Evolutionary conservation across 1,140 invertebrate genomes (phyloP), one percentile per base, ranked within the genome.

Genomic region (Ylistrum balloti): DNA sequence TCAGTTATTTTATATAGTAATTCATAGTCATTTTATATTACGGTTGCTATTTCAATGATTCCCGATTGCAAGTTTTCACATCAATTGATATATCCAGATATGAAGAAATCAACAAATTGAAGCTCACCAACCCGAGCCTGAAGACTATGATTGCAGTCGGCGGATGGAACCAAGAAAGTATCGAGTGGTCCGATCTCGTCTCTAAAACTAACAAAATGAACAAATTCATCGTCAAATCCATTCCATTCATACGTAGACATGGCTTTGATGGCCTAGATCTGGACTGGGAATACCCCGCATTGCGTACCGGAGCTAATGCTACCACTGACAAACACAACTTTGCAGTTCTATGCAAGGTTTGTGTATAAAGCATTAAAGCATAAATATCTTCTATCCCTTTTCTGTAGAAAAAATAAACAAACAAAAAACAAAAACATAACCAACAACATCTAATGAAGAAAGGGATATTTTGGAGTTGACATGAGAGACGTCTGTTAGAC

Each of bases 121-220:
- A 99, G 96, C 98, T 98, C 0, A 98, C 98, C 96, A 99, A 99
- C 96, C 98, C 98, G 93, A 97, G 98, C 87, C 95, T 99, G 92
- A 99, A 99, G 96, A 99, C 98, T 0, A 96, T 99, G 96, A 97
- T 99, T 90, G 99, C 99, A 10, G 98, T 99, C 91, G 99, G 99
- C 13, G 99, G 99, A 0, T 99, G 99, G 99, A 99, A 99, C 95
- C 98, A 99, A 96, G 99, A 98, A 22, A 99, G 98, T 0, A 97
- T 97, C 15, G 97, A 98, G 89, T 96, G 96, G 88, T 94, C 93
- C 22, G 89, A 86, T 9, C 95, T 96, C 94, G 93, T 95, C 11
- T 89, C 92, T 34, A 94, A 91, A 10, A 33, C 92, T 5, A 91
- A 90, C 0, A 93, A 85, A 15, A 86, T 93, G 10, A 86, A 92